Base-by-base conservation (phyloP, 2,797 vertebrate species). In the Amazona ochrocephala region DNA sequence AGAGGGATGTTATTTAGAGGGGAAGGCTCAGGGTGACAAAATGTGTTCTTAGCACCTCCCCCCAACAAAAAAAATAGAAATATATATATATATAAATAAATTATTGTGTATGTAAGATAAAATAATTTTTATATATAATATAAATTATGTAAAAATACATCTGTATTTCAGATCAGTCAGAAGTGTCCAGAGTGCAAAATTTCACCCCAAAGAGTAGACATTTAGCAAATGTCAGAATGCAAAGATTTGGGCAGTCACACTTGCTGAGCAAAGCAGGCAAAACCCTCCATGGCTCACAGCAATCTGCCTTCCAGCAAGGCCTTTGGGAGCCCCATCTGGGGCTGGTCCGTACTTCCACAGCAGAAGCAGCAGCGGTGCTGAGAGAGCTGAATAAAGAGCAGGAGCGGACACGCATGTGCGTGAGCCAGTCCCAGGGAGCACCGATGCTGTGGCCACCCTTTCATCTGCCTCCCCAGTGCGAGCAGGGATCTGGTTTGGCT, bases 301-400 rank as follows among this genome's bases (percentile, higher is more conserved):
- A 73, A 11, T 45, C 53, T 91, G 58, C 22, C 29, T 65, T 94
- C 58, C 58, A 81, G 37, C 22, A 64, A 51, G 24, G n/a, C 65
- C 41, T 58, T 73, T 24, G 45, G 30, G 53, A 87, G 10, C 19
- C 41, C 14, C 0, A 0, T 65, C 45, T 77, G 47, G 24, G 22
- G 6, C 39, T 73, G 9, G 6, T 75, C n/a, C 0, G 0, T 23
- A 2, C 47, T 47, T 44, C 47, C 3, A 0, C 39, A 74, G 58
- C 68, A 79, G 79, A 72, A 79, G 56, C 21, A 79, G 23, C 64
- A 88, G 34, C 26, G 61, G 21, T 21, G 34, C 1, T 0, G 41
- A 51, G 10, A 19, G 17, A 82, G 12, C 21, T 22, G 22, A 82
- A 58, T 37, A 48, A 75, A 42, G 44, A 76, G 26, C 1, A 1